Percentiles rank a stretch among this genome's conserved stretches.
phyloP scores from a whole-genome alignment of 2,888 invertebrate species.

The Lamproptera curius region DNA sequence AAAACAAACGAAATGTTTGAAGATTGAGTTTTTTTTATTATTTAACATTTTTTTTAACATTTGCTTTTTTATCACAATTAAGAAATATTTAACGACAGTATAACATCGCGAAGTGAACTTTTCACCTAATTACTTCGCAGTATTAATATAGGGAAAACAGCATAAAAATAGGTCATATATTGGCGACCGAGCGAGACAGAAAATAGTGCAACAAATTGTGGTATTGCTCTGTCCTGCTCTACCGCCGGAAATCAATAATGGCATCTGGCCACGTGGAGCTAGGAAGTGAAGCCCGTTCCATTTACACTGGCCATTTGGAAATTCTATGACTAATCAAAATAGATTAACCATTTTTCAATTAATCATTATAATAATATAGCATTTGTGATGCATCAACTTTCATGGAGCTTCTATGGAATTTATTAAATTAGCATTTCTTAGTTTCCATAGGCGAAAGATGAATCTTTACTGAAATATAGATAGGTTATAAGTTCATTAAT shows the following conservation, averaged over 20 bases:
- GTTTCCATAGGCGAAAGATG: too few relatives aligned
- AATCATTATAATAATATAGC: too few relatives aligned
- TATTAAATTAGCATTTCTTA: too few relatives aligned
- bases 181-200: slow-evolving; percentile 63
- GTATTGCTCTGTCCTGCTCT: slow-evolving; percentile 62
- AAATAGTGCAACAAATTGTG: slow-evolving; percentile 77
- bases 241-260: slow-evolving; percentile 77
- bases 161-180: slow-evolving; percentile 79
- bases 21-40: too few relatives aligned
- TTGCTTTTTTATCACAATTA: too few relatives aligned
- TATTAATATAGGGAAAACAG: slow-evolving; percentile 74
- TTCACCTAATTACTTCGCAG: slow-evolving; percentile 74
- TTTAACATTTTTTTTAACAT: neutral
- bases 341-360: too few relatives aligned
- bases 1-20: too few relatives aligned
- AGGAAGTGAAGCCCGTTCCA: slow-evolving; percentile 63
- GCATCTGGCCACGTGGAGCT: slow-evolving; percentile 74
- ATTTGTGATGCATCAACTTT: too few relatives aligned
- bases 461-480: too few relatives aligned
- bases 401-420: too few relatives aligned
- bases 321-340: too few relatives aligned
- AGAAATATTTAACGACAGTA: slow-evolving; percentile 34
- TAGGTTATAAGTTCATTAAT: too few relatives aligned
- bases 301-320: slow-evolving; percentile 65
- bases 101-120: slow-evolving; percentile 55